These are phyloP conservation scores for Chionomys nivalis DNA, from an alignment of 2,113 vertebrate species.

Conservation along the genomic window DNA sequence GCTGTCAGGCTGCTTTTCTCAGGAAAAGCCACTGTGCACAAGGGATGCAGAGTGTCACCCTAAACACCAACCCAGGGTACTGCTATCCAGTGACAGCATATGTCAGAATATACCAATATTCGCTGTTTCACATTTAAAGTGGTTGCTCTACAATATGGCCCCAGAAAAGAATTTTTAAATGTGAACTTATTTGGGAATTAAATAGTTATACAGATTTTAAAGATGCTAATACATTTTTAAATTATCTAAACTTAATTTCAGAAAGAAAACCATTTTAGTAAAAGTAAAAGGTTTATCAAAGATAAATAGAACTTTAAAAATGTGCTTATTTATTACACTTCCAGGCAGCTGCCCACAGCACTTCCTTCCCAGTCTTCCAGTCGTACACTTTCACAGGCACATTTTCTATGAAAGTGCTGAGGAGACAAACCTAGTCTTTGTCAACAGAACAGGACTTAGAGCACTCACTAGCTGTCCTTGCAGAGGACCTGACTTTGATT, in stretches of 20 bases:
- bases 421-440: constrained; percentile 9
- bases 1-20: neutral
- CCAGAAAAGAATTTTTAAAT: neutral
- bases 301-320: neutral
- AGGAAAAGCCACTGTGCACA: neutral
- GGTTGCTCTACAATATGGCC: neutral
- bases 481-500: neutral
- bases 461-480: neutral
- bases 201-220: neutral
- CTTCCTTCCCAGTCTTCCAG: neutral
- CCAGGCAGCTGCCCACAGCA: neutral
- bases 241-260: neutral
- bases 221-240: neutral
- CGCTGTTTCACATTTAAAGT: neutral
- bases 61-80: neutral
- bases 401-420: neutral
- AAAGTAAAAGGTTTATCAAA: neutral
- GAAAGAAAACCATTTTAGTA: neutral
- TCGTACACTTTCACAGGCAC: neutral
- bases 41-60: neutral
- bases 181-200: neutral
- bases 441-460: neutral
- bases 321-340: neutral
- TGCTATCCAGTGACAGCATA: neutral
- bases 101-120: neutral